Evolutionary conservation across 1,140 invertebrate genomes (phyloP).

Genomic region (Bilobella aurantiaca): DNA sequence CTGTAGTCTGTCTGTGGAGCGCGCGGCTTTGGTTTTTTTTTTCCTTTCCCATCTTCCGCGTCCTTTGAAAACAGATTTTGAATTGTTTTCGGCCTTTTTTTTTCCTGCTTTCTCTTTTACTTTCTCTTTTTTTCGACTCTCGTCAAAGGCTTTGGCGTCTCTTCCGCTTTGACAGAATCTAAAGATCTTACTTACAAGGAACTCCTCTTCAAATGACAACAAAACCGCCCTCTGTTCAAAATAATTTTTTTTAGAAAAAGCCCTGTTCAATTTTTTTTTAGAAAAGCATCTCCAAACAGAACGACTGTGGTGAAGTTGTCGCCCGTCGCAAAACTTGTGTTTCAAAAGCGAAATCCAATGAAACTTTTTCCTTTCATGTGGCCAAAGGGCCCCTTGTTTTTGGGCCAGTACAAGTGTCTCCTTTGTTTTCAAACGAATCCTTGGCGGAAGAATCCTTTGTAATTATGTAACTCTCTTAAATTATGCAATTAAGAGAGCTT

Average conservation of each 20-base stretch:
- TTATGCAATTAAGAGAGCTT: too few relatives aligned
- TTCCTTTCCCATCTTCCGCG: not conserved
- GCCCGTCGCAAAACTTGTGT: not conserved
- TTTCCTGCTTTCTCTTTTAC: not conserved
- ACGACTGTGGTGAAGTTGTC: not conserved
- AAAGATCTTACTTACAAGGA: not conserved
- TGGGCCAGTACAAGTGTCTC: not conserved
- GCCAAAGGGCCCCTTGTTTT: not conserved
- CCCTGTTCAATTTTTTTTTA: not conserved
- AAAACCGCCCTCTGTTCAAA: too few relatives aligned
- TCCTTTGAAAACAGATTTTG: not conserved
- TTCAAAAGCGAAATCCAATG: not conserved
- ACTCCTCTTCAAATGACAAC: too few relatives aligned
- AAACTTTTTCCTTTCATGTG: too few relatives aligned
- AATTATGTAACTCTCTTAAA: too few relatives aligned
- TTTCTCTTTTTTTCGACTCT: not conserved
- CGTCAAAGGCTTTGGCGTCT: not conserved
- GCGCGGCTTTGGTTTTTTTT: slow-evolving; percentile 20
- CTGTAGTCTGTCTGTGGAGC: slow-evolving; percentile 3
- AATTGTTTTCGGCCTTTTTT: slow-evolving; percentile 2
- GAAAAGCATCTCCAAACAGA: not conserved
- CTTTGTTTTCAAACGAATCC: not conserved
- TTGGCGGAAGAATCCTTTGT: too few relatives aligned
- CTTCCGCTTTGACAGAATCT: not conserved
- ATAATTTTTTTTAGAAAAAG: not conserved